phyloP scores from a whole-genome alignment of 2,113 vertebrate species.

The Oreocharis arfaki region DNA sequence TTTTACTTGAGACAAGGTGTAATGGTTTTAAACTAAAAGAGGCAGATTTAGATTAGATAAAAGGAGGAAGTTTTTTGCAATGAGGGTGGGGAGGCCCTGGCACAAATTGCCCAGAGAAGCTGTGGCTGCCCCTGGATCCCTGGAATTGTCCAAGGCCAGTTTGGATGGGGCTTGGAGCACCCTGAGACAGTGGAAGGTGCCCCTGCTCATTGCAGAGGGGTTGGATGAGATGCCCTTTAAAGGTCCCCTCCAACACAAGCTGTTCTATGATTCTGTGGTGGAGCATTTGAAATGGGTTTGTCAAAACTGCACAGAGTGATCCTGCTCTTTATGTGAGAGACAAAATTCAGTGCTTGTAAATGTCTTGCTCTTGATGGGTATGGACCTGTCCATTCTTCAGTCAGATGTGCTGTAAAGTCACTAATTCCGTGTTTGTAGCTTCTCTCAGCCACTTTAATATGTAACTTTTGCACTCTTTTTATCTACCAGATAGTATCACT shows the following conservation, averaged over 20 bases:
- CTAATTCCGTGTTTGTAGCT: neutral
- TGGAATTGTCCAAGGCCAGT: neutral
- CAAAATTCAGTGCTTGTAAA: neutral
- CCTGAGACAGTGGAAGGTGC: neutral
- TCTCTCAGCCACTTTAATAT: neutral
- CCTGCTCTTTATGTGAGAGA: neutral
- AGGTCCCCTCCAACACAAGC: neutral
- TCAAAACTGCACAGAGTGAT: neutral
- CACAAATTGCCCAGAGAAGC: neutral
- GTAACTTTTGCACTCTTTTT: neutral
- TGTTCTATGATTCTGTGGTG: neutral
- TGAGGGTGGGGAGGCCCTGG: neutral
- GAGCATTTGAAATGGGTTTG: neutral
- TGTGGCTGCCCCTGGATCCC: neutral
- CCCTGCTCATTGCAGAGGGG: neutral
- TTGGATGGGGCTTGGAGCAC: accelerated
- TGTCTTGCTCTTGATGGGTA: neutral
- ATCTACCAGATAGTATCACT: neutral
- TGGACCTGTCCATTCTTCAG: neutral
- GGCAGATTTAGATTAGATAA: neutral
- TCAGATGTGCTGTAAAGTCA: neutral
- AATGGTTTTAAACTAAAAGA: neutral
- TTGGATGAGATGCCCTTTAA: neutral
- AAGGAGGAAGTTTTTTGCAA: neutral
- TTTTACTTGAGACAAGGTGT: neutral